phyloP scores from a whole-genome alignment of 2,113 vertebrate species.

The Lagopus leucura region DNA sequence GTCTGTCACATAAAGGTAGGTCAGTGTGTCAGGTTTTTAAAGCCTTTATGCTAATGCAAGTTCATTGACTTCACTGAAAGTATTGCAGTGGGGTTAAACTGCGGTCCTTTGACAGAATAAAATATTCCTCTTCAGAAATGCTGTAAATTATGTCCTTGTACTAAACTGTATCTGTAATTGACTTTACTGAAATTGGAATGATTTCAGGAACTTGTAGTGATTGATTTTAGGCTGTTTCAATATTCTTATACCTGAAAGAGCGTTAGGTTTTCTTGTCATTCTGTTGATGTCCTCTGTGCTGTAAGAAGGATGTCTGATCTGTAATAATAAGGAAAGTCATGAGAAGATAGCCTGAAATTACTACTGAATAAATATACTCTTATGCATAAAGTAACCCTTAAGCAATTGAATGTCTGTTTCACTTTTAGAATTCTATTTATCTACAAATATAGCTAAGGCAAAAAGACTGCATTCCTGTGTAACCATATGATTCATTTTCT shows the following conservation, averaged over 20 bases:
- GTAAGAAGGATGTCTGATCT: slow-evolving; percentile 15
- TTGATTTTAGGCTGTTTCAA: neutral
- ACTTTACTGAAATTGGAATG: neutral
- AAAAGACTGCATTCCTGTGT: slow-evolving; percentile 54
- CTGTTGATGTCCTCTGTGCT: neutral
- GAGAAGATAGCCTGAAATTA: slow-evolving; percentile 20
- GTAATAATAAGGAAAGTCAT: slow-evolving; percentile 12
- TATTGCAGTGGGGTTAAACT: neutral
- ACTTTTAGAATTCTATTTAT: slow-evolving; percentile 42
- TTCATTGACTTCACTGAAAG: slow-evolving; percentile 3
- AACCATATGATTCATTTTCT: slow-evolving; percentile 64
- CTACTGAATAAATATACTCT: slow-evolving; percentile 5
- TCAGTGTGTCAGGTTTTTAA: slow-evolving; percentile 52
- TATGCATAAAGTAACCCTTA: neutral
- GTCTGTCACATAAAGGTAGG: slow-evolving; percentile 89
- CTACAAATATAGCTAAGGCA: slow-evolving; percentile 35
- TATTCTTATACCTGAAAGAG: neutral
- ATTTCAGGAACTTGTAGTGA: neutral
- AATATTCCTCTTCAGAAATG: neutral
- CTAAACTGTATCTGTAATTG: neutral
- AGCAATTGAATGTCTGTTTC: slow-evolving; percentile 51
- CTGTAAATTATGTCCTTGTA: neutral
- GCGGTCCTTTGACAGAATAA: neutral
- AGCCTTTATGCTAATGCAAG: slow-evolving; percentile 25
- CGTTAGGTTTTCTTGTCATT: slow-evolving; percentile 25